Base-by-base conservation (phyloP, 2,888 invertebrate genomes). In the Agonopterix subpropinquella region DNA sequence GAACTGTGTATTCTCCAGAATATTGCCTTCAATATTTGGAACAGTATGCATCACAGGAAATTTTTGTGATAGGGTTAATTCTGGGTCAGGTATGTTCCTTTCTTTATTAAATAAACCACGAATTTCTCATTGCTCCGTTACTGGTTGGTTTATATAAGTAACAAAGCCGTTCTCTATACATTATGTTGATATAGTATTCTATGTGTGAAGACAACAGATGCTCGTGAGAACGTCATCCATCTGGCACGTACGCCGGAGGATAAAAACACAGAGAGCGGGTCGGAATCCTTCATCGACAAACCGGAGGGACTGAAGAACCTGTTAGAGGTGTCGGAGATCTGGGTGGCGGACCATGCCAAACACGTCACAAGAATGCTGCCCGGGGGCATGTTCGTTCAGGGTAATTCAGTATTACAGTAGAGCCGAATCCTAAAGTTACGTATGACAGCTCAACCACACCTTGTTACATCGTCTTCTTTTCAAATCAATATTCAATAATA, bases 331-430 rank as follows among this genome's bases (percentile, higher is more conserved):
- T 91, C 92, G 28, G 93, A 94, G 55, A 88, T 83, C 47, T 92
- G 92, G 92, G 89, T 95, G 2, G 92, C 92, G 1, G 94, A 95
- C 67, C 96, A 97, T 85, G 95, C 96, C 41, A 92, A 93, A 73
- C 94, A 95, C 89, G 95, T 96, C 1, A 93, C 94, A 2, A 91
- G 96, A 77, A 97, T 97, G 96, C 84, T 97, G 53, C 95, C 97
- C 36, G 98, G 97, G 42, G 97, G 97, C 44, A 92, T 97, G 89
- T 92, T 92, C 80, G 93, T 97, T 45, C 89, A 96, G 70, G 97
- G 94, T 79, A 11, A 36, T 37, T n/a, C n/a, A n/a, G n/a, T n/a
- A n/a, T n/a, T n/a, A n/a, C n/a, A n/a, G n/a, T n/a, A n/a, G n/a
- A n/a, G n/a, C n/a, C n/a, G n/a, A n/a, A n/a, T n/a, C n/a, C n/a